Evolutionary conservation across 1,140 invertebrate species (phyloP).

Genomic region (Elymnias hypermnestra): DNA sequence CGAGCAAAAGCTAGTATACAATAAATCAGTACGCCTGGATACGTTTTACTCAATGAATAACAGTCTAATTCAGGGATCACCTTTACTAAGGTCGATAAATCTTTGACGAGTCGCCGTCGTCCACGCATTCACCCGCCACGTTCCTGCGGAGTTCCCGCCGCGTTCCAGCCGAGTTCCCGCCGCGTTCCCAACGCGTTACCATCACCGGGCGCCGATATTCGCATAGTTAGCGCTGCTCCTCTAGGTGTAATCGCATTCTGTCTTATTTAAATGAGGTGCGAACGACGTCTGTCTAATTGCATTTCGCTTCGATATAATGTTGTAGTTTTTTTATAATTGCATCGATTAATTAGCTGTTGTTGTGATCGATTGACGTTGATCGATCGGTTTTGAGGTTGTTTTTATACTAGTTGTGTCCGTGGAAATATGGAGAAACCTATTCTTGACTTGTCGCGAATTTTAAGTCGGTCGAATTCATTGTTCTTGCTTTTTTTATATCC

Average conservation of each 20-base stretch:
- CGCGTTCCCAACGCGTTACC: conserved; percentile 10
- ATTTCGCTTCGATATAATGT: conserved; percentile 6
- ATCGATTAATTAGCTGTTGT: conserved; percentile 2
- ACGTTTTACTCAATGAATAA: conserved; percentile 25
- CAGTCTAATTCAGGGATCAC: conserved; percentile 49
- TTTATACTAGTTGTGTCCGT: too few species aligned
- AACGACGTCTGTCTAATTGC: conserved; percentile 48
- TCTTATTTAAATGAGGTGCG: conserved; percentile 34
- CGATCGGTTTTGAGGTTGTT: neutral
- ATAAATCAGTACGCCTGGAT: neutral
- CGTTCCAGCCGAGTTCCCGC: conserved; percentile 16
- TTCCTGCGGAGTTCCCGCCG: conserved; percentile 20
- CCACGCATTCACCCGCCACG: conserved; percentile 21
- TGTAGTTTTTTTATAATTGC: neutral
- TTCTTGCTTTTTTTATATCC: too few species aligned
- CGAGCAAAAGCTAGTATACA: too few species aligned
- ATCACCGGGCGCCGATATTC: conserved; percentile 2
- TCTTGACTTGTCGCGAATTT: too few species aligned
- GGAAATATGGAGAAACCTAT: too few species aligned
- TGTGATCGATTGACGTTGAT: neutral
- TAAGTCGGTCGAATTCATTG: too few species aligned
- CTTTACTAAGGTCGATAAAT: conserved; percentile 53
- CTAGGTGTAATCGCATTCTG: conserved; percentile 17
- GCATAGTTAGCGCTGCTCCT: conserved; percentile 4
- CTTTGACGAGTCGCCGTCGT: conserved; percentile 34